Percentiles rank a stretch among this genome's conserved stretches.
phyloP scores from a whole-genome alignment of 2,113 vertebrate genomes.

The Platysternon megacephalum region DNA sequence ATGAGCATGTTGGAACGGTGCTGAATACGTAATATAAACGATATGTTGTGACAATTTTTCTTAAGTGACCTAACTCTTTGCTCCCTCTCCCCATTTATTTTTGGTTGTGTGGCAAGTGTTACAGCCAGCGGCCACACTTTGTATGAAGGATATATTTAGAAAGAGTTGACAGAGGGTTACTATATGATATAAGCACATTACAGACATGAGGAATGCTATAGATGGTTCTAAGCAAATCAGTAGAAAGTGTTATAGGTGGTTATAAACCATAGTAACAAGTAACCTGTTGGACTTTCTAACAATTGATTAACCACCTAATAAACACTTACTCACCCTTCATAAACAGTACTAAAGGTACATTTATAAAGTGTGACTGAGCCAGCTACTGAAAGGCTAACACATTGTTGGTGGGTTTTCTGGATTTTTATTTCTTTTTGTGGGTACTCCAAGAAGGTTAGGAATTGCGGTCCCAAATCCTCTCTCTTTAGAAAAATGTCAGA shows the following conservation, averaged over 20 bases:
- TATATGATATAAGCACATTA: not conserved
- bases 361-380: not conserved
- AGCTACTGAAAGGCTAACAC: constrained; percentile 25
- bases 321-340: constrained; percentile 31
- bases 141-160: not conserved
- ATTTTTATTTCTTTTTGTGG: not conserved
- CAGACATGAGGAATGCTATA: not conserved
- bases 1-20: constrained; percentile 6
- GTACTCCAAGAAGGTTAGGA: constrained; percentile 38
- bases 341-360: not conserved
- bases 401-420: not conserved
- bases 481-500: not conserved
- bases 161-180: constrained; percentile 15
- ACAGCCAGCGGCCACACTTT: not conserved
- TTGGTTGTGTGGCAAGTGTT: not conserved
- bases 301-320: constrained; percentile 49
- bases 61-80: not conserved
- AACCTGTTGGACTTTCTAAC: constrained; percentile 22
- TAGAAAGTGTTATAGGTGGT: not conserved
- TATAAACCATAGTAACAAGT: constrained; percentile 10
- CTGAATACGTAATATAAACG: not conserved
- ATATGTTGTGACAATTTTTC: not conserved
- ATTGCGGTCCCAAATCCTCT: not conserved
- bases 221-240: not conserved
- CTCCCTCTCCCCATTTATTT: not conserved